phyloP scores from a whole-genome alignment of 1,140 invertebrate species.

The Maniola jurtina region DNA sequence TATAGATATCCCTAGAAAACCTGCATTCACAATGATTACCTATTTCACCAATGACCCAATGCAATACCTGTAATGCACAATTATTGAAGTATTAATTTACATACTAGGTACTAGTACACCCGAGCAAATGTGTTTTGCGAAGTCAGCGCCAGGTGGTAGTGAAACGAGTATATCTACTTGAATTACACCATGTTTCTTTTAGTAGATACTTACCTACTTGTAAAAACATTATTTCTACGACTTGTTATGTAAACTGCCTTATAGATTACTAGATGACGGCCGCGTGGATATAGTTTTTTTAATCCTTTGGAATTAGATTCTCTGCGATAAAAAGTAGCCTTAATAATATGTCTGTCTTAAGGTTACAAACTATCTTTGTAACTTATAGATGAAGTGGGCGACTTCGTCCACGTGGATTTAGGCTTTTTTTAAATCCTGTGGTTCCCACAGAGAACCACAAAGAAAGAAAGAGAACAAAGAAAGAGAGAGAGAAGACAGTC shows the following conservation, averaged over 20 bases:
- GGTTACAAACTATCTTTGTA: too few species aligned
- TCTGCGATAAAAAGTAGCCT: too few species aligned
- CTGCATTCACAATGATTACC: background rate
- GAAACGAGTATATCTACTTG: conserved; percentile 19
- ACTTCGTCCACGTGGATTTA: too few species aligned
- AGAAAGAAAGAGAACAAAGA: too few species aligned
- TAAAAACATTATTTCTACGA: conserved; percentile 8
- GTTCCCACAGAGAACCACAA: too few species aligned
- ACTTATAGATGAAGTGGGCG: too few species aligned
- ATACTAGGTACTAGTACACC: background rate
- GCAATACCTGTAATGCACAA: background rate
- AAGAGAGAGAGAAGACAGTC: too few species aligned
- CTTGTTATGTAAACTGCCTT: background rate
- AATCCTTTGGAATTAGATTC: too few species aligned
- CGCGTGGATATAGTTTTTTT: background rate
- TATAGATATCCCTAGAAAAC: background rate
- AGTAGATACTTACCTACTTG: too few species aligned
- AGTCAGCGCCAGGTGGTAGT: conserved; percentile 27
- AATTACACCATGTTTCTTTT: conserved; percentile 16
- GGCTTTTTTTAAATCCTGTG: too few species aligned
- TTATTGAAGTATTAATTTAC: conserved; percentile 7
- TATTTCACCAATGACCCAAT: background rate
- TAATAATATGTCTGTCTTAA: too few species aligned
- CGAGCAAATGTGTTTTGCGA: conserved; percentile 4
- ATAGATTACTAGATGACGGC: too few species aligned